phyloP scores from a whole-genome alignment of 2,797 vertebrate species.

The Coilia nasus region DNA sequence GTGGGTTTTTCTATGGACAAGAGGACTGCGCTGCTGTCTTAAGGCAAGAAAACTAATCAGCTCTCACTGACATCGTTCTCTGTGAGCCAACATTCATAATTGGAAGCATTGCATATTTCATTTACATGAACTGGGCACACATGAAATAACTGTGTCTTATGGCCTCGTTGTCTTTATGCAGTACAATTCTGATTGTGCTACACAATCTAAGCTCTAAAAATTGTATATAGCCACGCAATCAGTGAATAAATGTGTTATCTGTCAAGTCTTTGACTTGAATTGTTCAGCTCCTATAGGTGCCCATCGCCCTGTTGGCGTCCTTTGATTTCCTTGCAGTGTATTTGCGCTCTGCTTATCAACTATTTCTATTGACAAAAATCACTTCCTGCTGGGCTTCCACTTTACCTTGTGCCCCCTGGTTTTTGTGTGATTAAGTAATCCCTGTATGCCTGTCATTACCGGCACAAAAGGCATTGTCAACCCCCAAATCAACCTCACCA shows the following conservation, averaged over 20 bases:
- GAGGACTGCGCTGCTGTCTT: not conserved
- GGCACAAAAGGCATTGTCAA: conserved; percentile 22
- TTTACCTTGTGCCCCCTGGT: conserved; percentile 15
- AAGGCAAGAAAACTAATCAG: not conserved
- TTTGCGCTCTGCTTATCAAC: conserved; percentile 24
- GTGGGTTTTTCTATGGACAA: conserved; percentile 34
- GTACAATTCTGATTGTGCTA: not conserved
- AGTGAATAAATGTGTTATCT: not conserved
- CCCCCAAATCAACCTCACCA: conserved; percentile 20
- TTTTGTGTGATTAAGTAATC: conserved; percentile 32
- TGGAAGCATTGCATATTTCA: not conserved
- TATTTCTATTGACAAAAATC: conserved; percentile 27
- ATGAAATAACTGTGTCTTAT: not conserved
- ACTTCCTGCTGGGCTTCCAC: conserved; percentile 14
- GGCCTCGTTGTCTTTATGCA: not conserved
- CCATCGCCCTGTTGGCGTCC: not conserved
- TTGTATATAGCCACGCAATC: too few species aligned
- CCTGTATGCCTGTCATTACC: conserved; percentile 37
- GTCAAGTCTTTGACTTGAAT: not conserved
- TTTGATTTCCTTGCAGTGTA: conserved; percentile 31
- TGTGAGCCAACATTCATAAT: not conserved
- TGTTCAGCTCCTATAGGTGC: not conserved
- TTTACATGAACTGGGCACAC: not conserved
- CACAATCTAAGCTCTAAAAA: too few species aligned
- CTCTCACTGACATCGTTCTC: not conserved